Evolutionary conservation across 1,140 invertebrate genomes (phyloP).

Genomic region (Cherax quadricarinatus): DNA sequence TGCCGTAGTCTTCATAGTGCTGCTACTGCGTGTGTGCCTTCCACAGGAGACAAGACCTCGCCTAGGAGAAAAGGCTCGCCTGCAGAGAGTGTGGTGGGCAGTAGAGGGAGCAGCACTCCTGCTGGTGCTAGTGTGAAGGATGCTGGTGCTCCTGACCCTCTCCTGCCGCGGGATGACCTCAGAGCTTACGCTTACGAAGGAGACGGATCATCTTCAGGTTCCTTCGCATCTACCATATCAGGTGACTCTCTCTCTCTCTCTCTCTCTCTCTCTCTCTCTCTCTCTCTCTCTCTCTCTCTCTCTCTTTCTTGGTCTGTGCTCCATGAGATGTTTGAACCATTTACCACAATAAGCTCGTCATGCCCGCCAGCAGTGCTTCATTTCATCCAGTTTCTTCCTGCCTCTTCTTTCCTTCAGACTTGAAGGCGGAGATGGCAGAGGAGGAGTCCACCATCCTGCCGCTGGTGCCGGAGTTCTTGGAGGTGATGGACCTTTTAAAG

Average conservation of each 20-base stretch:
- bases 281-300: background rate
- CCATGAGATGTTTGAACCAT: background rate
- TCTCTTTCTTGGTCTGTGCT: background rate
- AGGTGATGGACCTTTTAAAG: constrained; percentile 48
- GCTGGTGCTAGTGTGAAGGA: no score
- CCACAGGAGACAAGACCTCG: background rate
- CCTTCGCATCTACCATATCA: constrained; percentile 44
- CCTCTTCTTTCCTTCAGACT: background rate
- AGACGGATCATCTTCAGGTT: constrained; percentile 35
- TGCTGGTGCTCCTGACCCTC: background rate
- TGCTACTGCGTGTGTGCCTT: no score
- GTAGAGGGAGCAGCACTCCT: background rate
- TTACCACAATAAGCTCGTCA: no score
- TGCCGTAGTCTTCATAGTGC: no score
- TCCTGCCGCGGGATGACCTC: constrained; percentile 35
- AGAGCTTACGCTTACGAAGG: constrained; percentile 44
- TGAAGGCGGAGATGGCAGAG: constrained; percentile 31
- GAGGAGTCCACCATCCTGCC: constrained; percentile 33
- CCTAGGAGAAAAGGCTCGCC: background rate
- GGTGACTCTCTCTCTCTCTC: constrained; percentile 1
- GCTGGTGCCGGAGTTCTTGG: constrained; percentile 40
- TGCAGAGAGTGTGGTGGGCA: background rate
- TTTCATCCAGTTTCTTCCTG: background rate
- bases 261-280: background rate
- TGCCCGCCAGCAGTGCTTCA: no score